These are phyloP conservation scores for Chrysina gloriosa DNA, from an alignment of 2,888 invertebrate species.

Conservation along the genomic window DNA sequence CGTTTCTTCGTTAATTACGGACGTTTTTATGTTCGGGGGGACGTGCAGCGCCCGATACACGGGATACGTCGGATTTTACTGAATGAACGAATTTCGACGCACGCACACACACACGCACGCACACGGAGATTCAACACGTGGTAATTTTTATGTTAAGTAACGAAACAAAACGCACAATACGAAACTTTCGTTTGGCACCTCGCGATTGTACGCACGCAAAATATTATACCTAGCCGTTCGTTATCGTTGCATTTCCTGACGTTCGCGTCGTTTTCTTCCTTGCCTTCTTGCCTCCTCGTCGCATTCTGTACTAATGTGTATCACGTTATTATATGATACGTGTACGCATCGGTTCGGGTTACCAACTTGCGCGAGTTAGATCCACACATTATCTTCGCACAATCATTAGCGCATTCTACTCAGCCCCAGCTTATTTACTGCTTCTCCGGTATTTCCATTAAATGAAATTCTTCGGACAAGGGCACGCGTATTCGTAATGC, in stretches of 20 bases:
- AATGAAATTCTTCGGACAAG: slow-evolving; percentile 16
- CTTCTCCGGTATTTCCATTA: slow-evolving; percentile 2
- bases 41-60: background rate
- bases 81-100: slow-evolving; percentile 16
- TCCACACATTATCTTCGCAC: slow-evolving; percentile 9
- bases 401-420: slow-evolving; percentile 25
- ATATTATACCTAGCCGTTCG: slow-evolving; percentile 18
- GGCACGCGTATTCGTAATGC: slow-evolving; percentile 7
- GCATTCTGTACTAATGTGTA: slow-evolving; percentile 4
- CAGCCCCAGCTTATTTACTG: slow-evolving; percentile 21
- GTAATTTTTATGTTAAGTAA: slow-evolving; percentile 32
- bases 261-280: background rate
- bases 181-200: slow-evolving; percentile 1
- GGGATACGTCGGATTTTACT: slow-evolving; percentile 4
- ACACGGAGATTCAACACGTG: slow-evolving; percentile 24
- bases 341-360: background rate
- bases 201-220: slow-evolving; percentile 5
- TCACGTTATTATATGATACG: slow-evolving; percentile 26
- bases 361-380: background rate
- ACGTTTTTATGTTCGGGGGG: slow-evolving; percentile 1
- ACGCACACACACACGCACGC: no score
- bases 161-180: slow-evolving; percentile 17
- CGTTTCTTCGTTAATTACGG: background rate
- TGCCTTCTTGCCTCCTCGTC: background rate
- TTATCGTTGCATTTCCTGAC: slow-evolving; percentile 8